These are phyloP conservation scores for Leucozona laternaria DNA, from an alignment of 2,888 invertebrate genomes.

Conservation along the genomic window DNA sequence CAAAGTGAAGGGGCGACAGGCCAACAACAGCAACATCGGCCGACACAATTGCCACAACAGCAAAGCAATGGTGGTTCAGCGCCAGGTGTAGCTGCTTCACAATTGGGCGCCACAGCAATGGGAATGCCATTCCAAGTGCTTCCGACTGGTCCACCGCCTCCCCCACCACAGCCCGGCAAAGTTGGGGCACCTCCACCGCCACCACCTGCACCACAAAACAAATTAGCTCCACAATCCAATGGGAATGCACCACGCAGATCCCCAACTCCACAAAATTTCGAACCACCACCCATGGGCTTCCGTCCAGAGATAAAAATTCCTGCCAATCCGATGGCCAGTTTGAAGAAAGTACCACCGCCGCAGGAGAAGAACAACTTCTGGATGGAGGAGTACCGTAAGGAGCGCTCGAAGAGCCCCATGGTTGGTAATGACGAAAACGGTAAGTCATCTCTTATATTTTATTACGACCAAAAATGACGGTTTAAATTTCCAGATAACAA, in stretches of 20 bases:
- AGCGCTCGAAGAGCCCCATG: constrained; percentile 83
- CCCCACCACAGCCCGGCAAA: constrained; percentile 78
- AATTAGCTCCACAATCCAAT: constrained; percentile 84
- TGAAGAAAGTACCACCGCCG: constrained; percentile 89
- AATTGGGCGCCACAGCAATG: constrained; percentile 86
- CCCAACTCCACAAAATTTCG: constrained; percentile 85
- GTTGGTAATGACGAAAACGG: constrained; percentile 77
- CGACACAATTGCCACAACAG: constrained; percentile 83
- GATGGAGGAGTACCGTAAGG: constrained; percentile 85
- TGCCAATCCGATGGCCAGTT: constrained; percentile 88
- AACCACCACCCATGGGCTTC: constrained; percentile 85
- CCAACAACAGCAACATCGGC: constrained; percentile 85
- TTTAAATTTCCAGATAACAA: constrained; percentile 43
- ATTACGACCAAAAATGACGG: neutral
- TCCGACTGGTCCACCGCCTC: constrained; percentile 84
- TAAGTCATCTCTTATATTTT: neutral
- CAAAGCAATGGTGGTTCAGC: constrained; percentile 79
- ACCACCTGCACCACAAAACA: constrained; percentile 83
- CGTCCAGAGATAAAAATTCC: constrained; percentile 91
- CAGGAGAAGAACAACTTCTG: constrained; percentile 87
- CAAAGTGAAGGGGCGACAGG: constrained; percentile 88
- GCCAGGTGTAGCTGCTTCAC: constrained; percentile 84
- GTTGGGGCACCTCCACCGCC: constrained; percentile 83
- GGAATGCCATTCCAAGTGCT: constrained; percentile 88
- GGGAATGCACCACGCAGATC: constrained; percentile 81